Percentiles rank a stretch among this genome's conserved stretches.
Evolutionary conservation across 2,113 vertebrate genomes (phyloP).

Genomic region (Glareola pratincola): DNA sequence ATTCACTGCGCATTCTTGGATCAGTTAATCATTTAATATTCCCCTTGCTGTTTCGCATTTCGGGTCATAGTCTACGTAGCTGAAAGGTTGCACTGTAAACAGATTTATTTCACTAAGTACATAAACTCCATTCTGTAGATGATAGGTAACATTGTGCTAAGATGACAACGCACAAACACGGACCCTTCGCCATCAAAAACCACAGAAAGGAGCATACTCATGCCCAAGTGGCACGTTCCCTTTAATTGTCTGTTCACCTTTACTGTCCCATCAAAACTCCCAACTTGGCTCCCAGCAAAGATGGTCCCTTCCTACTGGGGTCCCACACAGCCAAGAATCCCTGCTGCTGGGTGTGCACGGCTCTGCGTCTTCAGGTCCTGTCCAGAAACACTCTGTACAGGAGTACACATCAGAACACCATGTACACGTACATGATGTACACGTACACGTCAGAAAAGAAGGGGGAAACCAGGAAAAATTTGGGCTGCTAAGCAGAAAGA

Average conservation of each 20-base stretch:
- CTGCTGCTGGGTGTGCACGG: not conserved
- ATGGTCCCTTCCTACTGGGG: not conserved
- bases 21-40: conserved; percentile 33
- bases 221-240: not conserved
- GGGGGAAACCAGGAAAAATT: not conserved
- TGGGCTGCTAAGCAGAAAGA: not conserved
- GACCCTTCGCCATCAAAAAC: not conserved
- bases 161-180: not conserved
- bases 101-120: not conserved
- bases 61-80: not conserved
- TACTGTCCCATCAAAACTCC: not conserved
- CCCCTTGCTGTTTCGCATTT: not conserved
- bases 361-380: not conserved
- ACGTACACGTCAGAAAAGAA: not conserved
- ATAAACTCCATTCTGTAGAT: not conserved
- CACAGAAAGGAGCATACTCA: not conserved
- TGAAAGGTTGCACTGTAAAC: not conserved
- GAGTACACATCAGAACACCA: too few species aligned
- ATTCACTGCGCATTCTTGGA: not conserved
- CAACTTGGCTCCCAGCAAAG: not conserved
- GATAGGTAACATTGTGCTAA: not conserved
- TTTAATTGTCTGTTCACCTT: not conserved
- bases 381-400: not conserved
- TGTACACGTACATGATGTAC: too few species aligned
- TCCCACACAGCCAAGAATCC: not conserved